Evolutionary conservation across 2,113 vertebrate genomes (phyloP), one percentile per base, ranked within the genome.

Genomic region (Phodopus roborovskii): DNA sequence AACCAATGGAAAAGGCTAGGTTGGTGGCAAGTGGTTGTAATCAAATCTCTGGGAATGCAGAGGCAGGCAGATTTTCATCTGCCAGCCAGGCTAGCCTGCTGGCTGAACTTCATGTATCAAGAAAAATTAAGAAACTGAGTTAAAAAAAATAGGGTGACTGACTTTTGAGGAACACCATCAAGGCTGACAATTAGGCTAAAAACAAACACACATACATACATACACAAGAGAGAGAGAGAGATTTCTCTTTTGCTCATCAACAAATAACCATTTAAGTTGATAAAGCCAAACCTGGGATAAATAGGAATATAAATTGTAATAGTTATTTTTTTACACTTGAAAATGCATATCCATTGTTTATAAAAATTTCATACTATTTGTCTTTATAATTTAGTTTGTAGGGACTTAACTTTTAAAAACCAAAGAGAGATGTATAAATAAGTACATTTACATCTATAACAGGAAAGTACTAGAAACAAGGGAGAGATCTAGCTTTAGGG

Each of bases 301-400:
- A 62, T 28, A 26, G 36, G 22, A 89, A 10, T 66, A 42, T 33
- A 77, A 78, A 66, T 73, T 8, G 0, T 36, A 19, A 13, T 19
- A 79, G 24, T 16, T 91, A 10, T n/a, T 36, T 90, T 62, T 56
- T 45, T 75, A 26, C 3, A 58, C 68, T 96, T 96, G 30, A 16
- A 15, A 45, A 30, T 60, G 10, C 50, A 3, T 60, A 88, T 8
- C 70, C 84, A 48, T 62, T 74, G 11, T 91, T 48, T 79, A 84
- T 88, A 85, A 75, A 73, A 88, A 82, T 70, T 58, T 91, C 36
- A 81, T 85, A 75, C 12, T 81, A 26, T 70, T 60, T 94, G 17
- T 42, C 9, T 5, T 62, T 92, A 2, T 3, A 70, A 53, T 95
- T 89, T 93, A 7, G 36, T 7, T 87, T 93, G 10, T 53, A 89